Evolutionary conservation across 2,113 vertebrate species (phyloP).

Genomic region (Amphiprion ocellaris): DNA sequence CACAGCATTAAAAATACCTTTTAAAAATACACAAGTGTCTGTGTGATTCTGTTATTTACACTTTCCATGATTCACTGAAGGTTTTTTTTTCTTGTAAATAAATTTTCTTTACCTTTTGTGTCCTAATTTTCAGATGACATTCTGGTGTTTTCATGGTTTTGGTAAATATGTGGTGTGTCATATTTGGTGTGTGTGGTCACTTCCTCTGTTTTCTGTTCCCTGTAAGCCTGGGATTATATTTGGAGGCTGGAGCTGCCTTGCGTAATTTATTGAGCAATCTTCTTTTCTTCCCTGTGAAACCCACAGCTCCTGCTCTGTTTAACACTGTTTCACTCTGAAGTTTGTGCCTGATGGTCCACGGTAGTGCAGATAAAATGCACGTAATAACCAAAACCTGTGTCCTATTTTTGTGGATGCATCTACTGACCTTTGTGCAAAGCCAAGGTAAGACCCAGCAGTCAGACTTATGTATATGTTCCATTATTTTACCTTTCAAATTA

Average conservation of each 20-base stretch:
- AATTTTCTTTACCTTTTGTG: background rate
- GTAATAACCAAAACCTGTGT: conserved; percentile 20
- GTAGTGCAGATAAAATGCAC: conserved; percentile 62
- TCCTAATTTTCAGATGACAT: background rate
- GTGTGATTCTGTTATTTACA: background rate
- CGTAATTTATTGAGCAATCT: conserved; percentile 62
- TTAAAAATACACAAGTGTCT: background rate
- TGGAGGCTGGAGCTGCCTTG: conserved; percentile 49
- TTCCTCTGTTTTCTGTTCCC: background rate
- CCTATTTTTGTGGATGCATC: conserved; percentile 58
- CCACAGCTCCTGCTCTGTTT: conserved; percentile 16
- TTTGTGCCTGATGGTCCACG: conserved; percentile 12
- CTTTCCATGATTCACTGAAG: background rate
- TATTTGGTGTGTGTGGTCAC: conserved; percentile 1
- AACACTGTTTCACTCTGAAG: conserved; percentile 11
- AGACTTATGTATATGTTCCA: fast-evolving
- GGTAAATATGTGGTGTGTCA: background rate
- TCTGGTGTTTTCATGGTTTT: background rate
- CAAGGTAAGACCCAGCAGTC: conserved; percentile 47
- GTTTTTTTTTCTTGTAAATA: background rate
- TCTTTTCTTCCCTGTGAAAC: conserved; percentile 6
- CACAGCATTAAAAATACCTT: background rate
- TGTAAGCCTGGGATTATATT: background rate
- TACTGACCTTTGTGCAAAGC: conserved; percentile 53
- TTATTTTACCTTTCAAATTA: background rate